Percentiles rank a stretch among this genome's conserved stretches.
Evolutionary conservation across 2,888 invertebrate genomes (phyloP).

Genomic region (Pristionchus fissidentatus): DNA sequence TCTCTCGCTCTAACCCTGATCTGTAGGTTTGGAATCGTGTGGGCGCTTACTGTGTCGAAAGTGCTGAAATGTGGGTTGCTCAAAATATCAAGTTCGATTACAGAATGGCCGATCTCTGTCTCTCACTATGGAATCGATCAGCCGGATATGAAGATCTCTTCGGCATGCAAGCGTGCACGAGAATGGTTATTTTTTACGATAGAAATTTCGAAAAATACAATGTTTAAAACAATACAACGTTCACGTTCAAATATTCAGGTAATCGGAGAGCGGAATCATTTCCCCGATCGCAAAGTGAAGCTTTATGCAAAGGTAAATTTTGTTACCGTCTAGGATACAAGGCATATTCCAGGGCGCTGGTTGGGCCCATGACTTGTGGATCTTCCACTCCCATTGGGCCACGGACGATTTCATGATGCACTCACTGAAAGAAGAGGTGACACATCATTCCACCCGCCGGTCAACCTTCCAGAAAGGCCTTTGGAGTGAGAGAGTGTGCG

Average conservation of each 20-base stretch:
- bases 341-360: neutral
- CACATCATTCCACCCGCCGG: too few relatives aligned
- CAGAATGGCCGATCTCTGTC: conserved; percentile 14
- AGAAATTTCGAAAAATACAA: neutral
- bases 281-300: conserved; percentile 20
- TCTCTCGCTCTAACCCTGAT: too few relatives aligned
- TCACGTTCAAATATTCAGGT: neutral
- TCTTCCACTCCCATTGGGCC: conserved; percentile 8
- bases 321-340: neutral
- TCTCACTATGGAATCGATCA: conserved; percentile 2
- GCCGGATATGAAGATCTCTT: neutral
- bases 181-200: conserved; percentile 15
- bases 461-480: too few relatives aligned
- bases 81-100: too few relatives aligned
- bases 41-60: too few relatives aligned
- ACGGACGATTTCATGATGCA: conserved; percentile 23
- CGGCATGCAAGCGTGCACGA: conserved; percentile 23
- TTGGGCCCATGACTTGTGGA: conserved; percentile 9
- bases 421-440: neutral
- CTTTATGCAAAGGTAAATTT: conserved; percentile 9
- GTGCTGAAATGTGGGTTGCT: too few relatives aligned
- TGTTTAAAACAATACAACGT: too few relatives aligned
- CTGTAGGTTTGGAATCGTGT: too few relatives aligned
- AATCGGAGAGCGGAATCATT: neutral
- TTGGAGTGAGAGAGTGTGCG: too few relatives aligned